A percentile compares a stretch with the other conserved stretches of the same genome.
These are phyloP conservation scores for Zaprionus capensis DNA, from an alignment of 1,140 invertebrate genomes.

Conservation along the genomic window DNA sequence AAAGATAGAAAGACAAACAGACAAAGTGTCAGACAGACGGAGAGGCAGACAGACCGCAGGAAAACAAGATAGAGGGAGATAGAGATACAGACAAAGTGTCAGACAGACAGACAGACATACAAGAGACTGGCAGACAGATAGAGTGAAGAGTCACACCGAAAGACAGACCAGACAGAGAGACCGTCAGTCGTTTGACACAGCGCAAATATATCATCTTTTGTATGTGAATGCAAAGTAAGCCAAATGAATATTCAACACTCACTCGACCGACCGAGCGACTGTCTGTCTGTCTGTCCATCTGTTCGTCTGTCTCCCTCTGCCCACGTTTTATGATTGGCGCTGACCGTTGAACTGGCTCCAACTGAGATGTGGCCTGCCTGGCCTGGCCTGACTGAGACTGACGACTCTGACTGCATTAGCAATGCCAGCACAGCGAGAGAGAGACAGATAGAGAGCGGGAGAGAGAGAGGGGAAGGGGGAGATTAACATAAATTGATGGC, in stretches of 20 bases:
- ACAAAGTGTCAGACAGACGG: no score
- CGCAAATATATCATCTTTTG: constrained; percentile 74
- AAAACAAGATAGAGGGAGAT: background rate
- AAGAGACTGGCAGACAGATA: background rate
- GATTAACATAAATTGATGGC: constrained; percentile 70
- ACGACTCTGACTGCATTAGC: constrained; percentile 57
- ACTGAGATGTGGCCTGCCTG: constrained; percentile 37
- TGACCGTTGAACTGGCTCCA: constrained; percentile 72
- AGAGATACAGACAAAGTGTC: background rate
- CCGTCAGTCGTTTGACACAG: constrained; percentile 18
- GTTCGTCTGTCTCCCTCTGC: constrained; percentile 13
- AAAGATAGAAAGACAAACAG: background rate
- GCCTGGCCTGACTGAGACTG: constrained; percentile 34
- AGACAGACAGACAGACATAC: background rate
- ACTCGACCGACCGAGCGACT: background rate
- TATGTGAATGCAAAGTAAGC: constrained; percentile 62
- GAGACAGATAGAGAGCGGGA: background rate
- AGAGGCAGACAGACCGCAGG: background rate
- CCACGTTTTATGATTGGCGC: constrained; percentile 65
- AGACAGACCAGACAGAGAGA: constrained; percentile 35
- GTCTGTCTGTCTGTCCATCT: background rate
- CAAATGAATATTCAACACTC: constrained; percentile 74
- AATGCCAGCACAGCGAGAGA: constrained; percentile 49
- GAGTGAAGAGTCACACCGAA: background rate
- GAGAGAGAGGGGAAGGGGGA: background rate